Evolutionary conservation across 2,113 vertebrate genomes (phyloP), one percentile per base, ranked within the genome.

Genomic region (Pseudopodoces humilis): DNA sequence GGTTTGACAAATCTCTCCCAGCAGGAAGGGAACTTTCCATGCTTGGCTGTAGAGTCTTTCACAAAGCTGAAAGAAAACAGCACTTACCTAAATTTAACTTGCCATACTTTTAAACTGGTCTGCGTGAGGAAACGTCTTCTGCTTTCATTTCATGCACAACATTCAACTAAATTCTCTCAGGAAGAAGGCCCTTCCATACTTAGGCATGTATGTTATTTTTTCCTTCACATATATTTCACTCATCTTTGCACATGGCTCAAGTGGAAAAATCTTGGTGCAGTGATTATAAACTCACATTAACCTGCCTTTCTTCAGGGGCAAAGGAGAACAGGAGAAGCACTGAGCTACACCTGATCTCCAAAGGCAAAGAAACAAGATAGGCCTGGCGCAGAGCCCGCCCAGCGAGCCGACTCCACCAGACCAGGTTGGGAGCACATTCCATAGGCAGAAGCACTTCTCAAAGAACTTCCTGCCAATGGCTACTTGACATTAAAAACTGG

Each of bases 381-480:
- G 75, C 10, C 52, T 94, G 96, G 92, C 68, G 0, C 47, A 15
- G 44, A 74, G 85, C 92, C 90, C 0, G 0, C 20, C 44, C 44
- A 47, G 55, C 22, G 43, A 95, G 88, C 67, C 3, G 12, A 94
- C 68, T 77, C 93, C 65, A 71, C 49, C 47, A 47, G 37, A 24
- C 90, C 76, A 96, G 83, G 79, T 70, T 83, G 55, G 85, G 64
- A 94, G 65, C 49, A 35, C 92, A 81, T 96, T 93, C 92, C 95
- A 86, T 9, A 68, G 71, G 64, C 88, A 83, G 44, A 83, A 94
- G 72, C 43, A 68, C 88, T 93, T 83, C 91, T 95, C 5, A 0
- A 77, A 96, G 93, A 95, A 94, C 93, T 95, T 97, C 94, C 95
- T 96, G 93, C 90, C 90, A 93, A 92, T 83, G 88, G 85, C 92